Percentiles rank a stretch among this genome's conserved stretches.
Evolutionary conservation across 2,797 vertebrate species (phyloP).

Genomic region (Fundulus diaphanus): DNA sequence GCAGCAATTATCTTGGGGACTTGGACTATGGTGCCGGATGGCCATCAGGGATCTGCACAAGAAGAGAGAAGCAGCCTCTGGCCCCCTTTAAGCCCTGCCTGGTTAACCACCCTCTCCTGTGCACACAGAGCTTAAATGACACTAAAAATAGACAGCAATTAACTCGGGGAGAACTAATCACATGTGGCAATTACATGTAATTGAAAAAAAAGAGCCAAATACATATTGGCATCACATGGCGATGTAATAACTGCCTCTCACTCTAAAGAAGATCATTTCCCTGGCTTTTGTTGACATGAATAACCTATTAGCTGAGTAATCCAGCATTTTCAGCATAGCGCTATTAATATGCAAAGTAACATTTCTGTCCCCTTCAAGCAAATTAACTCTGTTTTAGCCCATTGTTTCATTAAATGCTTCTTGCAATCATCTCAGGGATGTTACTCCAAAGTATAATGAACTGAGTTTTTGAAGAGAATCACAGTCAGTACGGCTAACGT

Average conservation of each 20-base stretch:
- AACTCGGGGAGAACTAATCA: constrained; percentile 6
- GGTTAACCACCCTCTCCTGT: constrained; percentile 28
- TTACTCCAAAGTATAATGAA: constrained; percentile 40
- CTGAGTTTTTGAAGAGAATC: constrained; percentile 17
- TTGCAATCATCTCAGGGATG: constrained; percentile 40
- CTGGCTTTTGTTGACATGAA: constrained; percentile 26
- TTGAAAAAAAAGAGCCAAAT: constrained; percentile 18
- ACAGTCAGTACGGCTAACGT: constrained; percentile 23
- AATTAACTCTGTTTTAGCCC: constrained; percentile 17
- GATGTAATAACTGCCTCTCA: background rate
- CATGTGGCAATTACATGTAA: constrained; percentile 11
- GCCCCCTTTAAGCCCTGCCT: constrained; percentile 38
- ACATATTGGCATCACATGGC: constrained; percentile 10
- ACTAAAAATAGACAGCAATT: constrained; percentile 44
- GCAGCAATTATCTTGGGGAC: constrained; percentile 50
- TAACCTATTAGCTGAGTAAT: constrained; percentile 26
- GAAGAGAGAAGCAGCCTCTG: constrained; percentile 28
- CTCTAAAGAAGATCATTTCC: background rate
- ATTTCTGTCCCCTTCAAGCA: constrained; percentile 19
- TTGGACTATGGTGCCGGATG: constrained; percentile 13
- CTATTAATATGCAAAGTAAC: constrained; percentile 19
- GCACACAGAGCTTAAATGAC: constrained; percentile 25
- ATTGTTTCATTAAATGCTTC: constrained; percentile 40
- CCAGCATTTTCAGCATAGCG: constrained; percentile 11
- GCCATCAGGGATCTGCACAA: constrained; percentile 44